Conservation (phyloP, 2,113 vertebrate species). For the Daubentonia madagascariensis region DNA sequence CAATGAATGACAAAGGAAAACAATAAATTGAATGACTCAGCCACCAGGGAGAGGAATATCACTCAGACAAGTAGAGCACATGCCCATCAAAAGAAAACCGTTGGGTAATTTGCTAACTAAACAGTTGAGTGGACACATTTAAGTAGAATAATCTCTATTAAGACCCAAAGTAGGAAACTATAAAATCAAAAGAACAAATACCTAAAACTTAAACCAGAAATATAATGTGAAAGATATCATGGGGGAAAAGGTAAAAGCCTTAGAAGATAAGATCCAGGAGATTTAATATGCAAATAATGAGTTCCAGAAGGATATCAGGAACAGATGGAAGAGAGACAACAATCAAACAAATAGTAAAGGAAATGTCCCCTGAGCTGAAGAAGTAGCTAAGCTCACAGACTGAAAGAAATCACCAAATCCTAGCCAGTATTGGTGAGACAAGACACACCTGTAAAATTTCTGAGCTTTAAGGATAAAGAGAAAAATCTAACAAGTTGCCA, state of each 20-base stretch:
- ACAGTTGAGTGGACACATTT: not conserved
- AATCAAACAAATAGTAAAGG: not conserved
- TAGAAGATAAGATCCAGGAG: not conserved
- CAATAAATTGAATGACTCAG: not conserved
- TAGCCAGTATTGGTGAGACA: not conserved
- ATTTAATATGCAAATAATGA: not conserved
- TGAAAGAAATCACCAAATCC: not conserved
- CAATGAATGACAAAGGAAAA: not conserved
- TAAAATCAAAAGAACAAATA: not conserved
- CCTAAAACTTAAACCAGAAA: not conserved
- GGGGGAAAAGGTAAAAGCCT: not conserved
- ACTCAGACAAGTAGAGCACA: not conserved
- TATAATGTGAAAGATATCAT: slow-evolving; percentile 9
- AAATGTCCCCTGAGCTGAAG: not conserved
- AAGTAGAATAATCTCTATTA: not conserved
- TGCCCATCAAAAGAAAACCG: not conserved
- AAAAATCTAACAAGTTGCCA: not conserved
- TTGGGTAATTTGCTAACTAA: not conserved
- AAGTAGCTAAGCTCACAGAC: slow-evolving; percentile 7
- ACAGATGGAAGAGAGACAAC: not conserved
- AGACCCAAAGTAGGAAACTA: not conserved
- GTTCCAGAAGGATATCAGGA: not conserved
- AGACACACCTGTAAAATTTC: not conserved
- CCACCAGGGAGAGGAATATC: not conserved
- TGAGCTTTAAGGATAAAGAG: not conserved